Evolutionary conservation across 2,888 invertebrate species (phyloP).

Genomic region (Megastigmus dorsalis): DNA sequence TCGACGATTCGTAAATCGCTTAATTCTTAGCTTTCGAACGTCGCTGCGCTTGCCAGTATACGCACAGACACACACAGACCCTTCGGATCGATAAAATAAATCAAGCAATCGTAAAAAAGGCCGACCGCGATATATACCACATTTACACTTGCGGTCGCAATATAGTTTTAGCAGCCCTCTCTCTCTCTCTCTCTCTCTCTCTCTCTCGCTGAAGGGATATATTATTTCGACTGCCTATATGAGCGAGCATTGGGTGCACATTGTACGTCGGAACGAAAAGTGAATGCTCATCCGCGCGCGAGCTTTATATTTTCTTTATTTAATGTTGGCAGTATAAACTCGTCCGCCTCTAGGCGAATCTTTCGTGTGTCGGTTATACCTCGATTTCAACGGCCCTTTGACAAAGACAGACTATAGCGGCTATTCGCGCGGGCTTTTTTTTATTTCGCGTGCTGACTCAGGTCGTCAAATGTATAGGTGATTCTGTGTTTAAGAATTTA

Average conservation of each 20-base stretch:
- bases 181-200: too few relatives aligned
- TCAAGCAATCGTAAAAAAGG: slow-evolving; percentile 69
- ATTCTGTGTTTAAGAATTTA: background rate
- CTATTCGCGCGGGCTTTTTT: background rate
- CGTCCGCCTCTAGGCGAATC: slow-evolving; percentile 28
- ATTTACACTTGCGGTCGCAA: slow-evolving; percentile 66
- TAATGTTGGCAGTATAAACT: slow-evolving; percentile 68
- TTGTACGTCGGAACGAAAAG: slow-evolving; percentile 60
- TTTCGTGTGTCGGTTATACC: too few relatives aligned
- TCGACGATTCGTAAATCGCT: slow-evolving; percentile 64
- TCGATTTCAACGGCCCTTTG: background rate
- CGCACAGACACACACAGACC: too few relatives aligned
- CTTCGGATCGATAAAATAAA: slow-evolving; percentile 69
- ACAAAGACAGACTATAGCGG: slow-evolving; percentile 9
- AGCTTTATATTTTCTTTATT: slow-evolving; percentile 72
- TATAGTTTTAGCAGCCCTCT: slow-evolving; percentile 64
- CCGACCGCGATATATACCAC: slow-evolving; percentile 19
- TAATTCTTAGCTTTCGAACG: slow-evolving; percentile 56
- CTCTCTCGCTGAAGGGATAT: too few relatives aligned
- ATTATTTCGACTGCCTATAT: slow-evolving; percentile 68
- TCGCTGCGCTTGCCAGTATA: too few relatives aligned
- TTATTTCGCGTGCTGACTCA: slow-evolving; percentile 66
- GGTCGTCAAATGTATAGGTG: slow-evolving; percentile 46
- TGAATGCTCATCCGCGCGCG: slow-evolving; percentile 57
- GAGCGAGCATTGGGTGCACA: too few relatives aligned